phyloP scores from a whole-genome alignment of 2,113 vertebrate genomes.

The Sakesphorus luctuosus region DNA sequence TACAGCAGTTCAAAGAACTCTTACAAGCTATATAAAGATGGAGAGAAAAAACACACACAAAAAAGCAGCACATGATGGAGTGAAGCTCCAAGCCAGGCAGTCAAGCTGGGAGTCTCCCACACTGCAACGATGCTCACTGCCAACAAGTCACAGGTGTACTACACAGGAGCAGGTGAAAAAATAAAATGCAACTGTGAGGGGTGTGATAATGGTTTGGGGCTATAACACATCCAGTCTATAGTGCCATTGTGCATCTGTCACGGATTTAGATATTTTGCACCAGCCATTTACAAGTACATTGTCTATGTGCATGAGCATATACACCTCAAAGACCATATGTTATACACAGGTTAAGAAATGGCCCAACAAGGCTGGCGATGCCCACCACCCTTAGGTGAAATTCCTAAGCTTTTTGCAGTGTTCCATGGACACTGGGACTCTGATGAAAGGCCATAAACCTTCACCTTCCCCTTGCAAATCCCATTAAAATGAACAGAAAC shows the following conservation, averaged over 20 bases:
- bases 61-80: constrained; percentile 33
- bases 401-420: neutral
- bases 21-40: constrained; percentile 3
- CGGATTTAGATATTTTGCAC: neutral
- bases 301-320: neutral
- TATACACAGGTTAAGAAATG: neutral
- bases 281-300: neutral
- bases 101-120: constrained; percentile 55
- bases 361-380: neutral
- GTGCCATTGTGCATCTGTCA: constrained; percentile 1
- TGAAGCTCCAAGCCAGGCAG: constrained; percentile 61
- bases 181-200: constrained; percentile 57
- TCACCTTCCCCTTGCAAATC: neutral
- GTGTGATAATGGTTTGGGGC: constrained; percentile 24
- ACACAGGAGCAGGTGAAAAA: constrained; percentile 76
- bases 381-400: neutral
- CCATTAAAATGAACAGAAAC: neutral
- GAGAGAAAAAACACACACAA: neutral
- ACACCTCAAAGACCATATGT: neutral
- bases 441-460: neutral
- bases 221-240: constrained; percentile 10
- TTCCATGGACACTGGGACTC: neutral
- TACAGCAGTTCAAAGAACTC: constrained; percentile 42
- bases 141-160: constrained; percentile 78
- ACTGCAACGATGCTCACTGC: constrained; percentile 38